Evolutionary conservation across 2,113 vertebrate species (phyloP).

Genomic region (Pardalotus punctatus): DNA sequence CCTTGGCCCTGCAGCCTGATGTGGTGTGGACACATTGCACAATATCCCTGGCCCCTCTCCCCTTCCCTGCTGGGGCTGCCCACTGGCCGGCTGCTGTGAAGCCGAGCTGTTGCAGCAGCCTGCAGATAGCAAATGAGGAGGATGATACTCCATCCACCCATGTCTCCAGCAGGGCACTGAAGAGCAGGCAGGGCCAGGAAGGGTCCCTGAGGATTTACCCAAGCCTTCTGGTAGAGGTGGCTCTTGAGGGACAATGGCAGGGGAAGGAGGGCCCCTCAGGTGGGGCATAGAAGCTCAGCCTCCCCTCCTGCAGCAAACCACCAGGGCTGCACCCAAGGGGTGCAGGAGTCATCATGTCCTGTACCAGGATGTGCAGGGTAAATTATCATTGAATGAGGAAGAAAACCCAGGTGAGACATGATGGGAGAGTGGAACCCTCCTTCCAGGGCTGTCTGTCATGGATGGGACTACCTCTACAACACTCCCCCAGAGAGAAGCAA

Average conservation of each 20-base stretch:
- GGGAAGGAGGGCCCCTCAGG: background rate
- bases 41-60: background rate
- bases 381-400: background rate
- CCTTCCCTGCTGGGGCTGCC: background rate
- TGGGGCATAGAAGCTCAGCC: background rate
- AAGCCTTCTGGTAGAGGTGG: background rate
- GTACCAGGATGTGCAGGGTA: background rate
- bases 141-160: background rate
- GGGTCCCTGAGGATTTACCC: background rate
- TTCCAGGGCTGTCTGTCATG: background rate
- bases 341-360: background rate
- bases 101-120: background rate
- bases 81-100: background rate
- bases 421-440: background rate
- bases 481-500: background rate
- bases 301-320: background rate
- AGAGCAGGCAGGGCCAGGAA: background rate
- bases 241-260: background rate
- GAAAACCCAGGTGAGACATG: background rate
- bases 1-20: background rate
- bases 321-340: background rate
- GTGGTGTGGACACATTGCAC: background rate
- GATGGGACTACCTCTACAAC: background rate
- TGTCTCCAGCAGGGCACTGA: background rate
- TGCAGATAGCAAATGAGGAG: background rate